These are phyloP conservation scores for Temnothorax longispinosus DNA, from an alignment of 1,140 invertebrate genomes.

Conservation along the genomic window DNA sequence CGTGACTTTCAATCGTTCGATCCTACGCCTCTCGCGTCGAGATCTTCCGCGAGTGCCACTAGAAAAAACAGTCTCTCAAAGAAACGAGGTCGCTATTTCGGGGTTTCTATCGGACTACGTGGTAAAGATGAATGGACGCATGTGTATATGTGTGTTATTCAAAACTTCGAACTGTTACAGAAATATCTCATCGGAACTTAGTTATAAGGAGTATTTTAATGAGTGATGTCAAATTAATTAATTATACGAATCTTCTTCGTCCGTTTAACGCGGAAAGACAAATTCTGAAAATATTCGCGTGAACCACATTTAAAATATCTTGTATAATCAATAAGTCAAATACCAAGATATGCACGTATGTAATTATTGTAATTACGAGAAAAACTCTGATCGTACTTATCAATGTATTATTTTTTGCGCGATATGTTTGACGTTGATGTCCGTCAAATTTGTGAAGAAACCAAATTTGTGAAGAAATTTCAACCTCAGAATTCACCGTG, in stretches of 20 bases:
- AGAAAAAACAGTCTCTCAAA: neutral
- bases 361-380: conserved; percentile 2
- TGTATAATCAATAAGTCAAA: neutral
- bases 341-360: neutral
- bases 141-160: neutral
- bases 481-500: neutral
- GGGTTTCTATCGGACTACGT: neutral
- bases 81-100: conserved; percentile 26
- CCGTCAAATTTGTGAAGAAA: neutral
- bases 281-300: neutral
- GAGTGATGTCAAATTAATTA: neutral
- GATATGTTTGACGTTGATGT: neutral
- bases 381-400: neutral
- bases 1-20: conserved; percentile 52
- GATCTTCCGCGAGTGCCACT: neutral
- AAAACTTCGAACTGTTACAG: neutral
- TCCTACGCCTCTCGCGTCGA: conserved; percentile 2
- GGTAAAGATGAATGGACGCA: neutral
- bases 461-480: conserved; percentile 8
- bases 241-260: neutral
- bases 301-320: neutral
- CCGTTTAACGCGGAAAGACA: neutral
- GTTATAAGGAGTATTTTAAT: neutral
- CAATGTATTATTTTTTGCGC: neutral
- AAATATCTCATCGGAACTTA: neutral